A percentile compares a stretch with the other conserved stretches of the same genome.
phyloP scores from a whole-genome alignment of 2,888 invertebrate species.

The Limnephilus rhombicus region DNA sequence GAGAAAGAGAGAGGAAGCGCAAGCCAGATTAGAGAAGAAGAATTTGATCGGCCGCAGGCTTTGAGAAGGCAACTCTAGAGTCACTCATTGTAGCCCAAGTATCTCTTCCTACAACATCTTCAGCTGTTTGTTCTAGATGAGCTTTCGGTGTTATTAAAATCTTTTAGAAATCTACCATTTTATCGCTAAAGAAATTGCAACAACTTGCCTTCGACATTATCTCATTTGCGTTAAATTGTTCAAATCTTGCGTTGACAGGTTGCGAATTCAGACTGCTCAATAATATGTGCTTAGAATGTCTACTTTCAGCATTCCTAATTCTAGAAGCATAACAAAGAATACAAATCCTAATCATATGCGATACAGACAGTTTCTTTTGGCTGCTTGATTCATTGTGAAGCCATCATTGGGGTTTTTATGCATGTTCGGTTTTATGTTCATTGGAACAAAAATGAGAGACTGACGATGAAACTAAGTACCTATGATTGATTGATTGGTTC shows the following conservation, averaged over 20 bases:
- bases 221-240: background rate
- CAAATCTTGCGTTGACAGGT: background rate
- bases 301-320: too few relatives aligned
- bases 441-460: background rate
- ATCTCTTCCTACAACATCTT: background rate
- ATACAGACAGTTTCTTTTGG: too few relatives aligned
- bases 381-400: background rate
- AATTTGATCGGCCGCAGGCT: background rate
- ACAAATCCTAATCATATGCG: too few relatives aligned
- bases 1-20: background rate
- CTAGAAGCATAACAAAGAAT: too few relatives aligned
- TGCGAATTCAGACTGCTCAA: background rate
- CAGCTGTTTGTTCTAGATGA: background rate
- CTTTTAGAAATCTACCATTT: too few relatives aligned
- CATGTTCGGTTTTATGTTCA: background rate
- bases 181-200: background rate
- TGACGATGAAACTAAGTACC: background rate
- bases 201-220: background rate
- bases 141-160: too few relatives aligned
- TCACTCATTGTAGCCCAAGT: background rate
- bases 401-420: background rate
- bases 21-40: background rate
- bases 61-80: background rate
- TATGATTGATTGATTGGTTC: conserved; percentile 20
- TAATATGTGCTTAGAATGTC: background rate